Evolutionary conservation across 2,113 vertebrate species (phyloP).

Genomic region (Aplodontia rufa): DNA sequence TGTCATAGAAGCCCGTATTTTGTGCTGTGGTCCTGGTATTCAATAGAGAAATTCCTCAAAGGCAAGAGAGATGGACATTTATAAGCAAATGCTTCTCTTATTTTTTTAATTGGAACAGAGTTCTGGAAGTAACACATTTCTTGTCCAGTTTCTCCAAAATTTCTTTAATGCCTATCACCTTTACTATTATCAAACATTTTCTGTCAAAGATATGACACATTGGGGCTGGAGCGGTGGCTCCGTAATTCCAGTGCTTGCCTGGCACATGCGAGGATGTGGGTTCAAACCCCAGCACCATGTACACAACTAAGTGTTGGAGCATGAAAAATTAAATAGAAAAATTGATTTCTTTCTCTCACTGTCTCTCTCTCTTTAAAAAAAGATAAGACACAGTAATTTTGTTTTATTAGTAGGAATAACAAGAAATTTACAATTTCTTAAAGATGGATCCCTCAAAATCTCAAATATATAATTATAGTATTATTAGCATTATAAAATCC

Average conservation of each 20-base stretch:
- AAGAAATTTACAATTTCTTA: not conserved
- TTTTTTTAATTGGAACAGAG: not conserved
- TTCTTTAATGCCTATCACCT: not conserved
- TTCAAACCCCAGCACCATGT: too few relatives aligned
- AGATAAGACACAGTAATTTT: too few relatives aligned
- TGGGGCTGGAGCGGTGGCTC: too few relatives aligned
- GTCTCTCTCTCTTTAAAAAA: too few relatives aligned
- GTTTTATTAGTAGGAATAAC: not conserved
- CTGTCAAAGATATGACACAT: too few relatives aligned
- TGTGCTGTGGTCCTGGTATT: not conserved
- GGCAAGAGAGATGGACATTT: not conserved
- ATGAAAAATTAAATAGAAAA: too few relatives aligned
- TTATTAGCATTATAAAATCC: not conserved
- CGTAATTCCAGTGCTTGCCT: too few relatives aligned
- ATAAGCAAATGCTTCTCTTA: not conserved
- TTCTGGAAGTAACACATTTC: not conserved
- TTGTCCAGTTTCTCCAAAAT: not conserved
- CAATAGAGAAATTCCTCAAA: not conserved
- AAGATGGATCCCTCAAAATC: not conserved
- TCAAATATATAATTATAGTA: not conserved
- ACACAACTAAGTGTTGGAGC: too few relatives aligned
- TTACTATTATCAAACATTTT: constrained; percentile 32
- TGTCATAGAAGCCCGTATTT: not conserved
- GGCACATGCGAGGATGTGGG: too few relatives aligned
- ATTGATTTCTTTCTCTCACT: too few relatives aligned